Percentiles rank a stretch among this genome's conserved stretches.
These are phyloP conservation scores for Patagioenas fasciata DNA, from an alignment of 2,113 vertebrate genomes.

Conservation along the genomic window DNA sequence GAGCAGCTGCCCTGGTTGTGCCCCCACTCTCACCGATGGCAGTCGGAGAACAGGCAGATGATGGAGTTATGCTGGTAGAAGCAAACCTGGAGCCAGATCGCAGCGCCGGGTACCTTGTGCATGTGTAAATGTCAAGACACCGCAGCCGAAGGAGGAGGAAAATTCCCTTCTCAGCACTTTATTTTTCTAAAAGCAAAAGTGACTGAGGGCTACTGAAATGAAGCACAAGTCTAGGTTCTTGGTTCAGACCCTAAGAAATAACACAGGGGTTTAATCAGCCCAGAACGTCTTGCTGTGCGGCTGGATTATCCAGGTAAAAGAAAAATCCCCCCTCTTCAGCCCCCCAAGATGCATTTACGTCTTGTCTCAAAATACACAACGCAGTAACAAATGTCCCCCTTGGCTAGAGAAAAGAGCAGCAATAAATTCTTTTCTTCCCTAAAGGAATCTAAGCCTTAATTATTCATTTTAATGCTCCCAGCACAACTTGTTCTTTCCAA, in stretches of 20 bases:
- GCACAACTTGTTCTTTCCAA: slow-evolving; percentile 52
- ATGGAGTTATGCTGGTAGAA: neutral
- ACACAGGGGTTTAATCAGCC: neutral
- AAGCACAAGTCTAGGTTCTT: neutral
- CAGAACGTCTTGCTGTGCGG: neutral
- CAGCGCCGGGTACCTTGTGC: neutral
- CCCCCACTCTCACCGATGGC: neutral
- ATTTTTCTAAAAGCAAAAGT: neutral
- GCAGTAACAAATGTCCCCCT: slow-evolving; percentile 51
- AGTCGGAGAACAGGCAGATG: neutral
- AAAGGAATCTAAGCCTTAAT: slow-evolving; percentile 65
- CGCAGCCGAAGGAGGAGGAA: neutral
- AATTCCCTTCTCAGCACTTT: neutral
- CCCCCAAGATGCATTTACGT: neutral
- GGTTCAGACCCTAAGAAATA: neutral
- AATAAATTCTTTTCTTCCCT: slow-evolving; percentile 61
- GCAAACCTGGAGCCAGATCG: neutral
- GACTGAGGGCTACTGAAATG: neutral
- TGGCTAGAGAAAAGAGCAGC: slow-evolving; percentile 57
- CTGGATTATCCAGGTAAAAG: slow-evolving; percentile 29
- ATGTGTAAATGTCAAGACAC: neutral
- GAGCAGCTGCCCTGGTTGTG: neutral
- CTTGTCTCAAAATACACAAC: slow-evolving; percentile 42
- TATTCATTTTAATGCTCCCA: slow-evolving; percentile 66
- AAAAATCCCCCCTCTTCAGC: neutral